Evolutionary conservation across 1,140 invertebrate genomes (phyloP).

Genomic region (Camponotus vicinus): DNA sequence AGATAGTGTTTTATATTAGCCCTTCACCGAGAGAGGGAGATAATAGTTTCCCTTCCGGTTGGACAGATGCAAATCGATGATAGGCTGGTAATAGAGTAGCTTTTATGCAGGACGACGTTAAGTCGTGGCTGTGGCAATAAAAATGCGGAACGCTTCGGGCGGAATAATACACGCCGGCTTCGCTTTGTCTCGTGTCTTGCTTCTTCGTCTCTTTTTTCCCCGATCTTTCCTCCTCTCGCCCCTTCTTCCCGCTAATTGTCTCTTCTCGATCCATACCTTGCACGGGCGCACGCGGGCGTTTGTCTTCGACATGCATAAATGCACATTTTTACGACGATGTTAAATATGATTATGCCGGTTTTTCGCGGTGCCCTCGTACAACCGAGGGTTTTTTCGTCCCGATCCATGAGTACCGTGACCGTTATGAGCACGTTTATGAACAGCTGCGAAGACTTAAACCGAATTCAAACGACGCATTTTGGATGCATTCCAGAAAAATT

Average conservation of each 20-base stretch:
- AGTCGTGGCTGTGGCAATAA: conserved; percentile 56
- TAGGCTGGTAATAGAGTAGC: conserved; percentile 42
- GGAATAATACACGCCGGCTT: conserved; percentile 48
- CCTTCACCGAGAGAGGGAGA: conserved; percentile 1
- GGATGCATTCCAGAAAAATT: conserved; percentile 5
- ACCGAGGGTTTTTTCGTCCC: not conserved
- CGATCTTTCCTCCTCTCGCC: not conserved
- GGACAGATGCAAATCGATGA: conserved; percentile 56
- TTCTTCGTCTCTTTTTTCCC: not conserved
- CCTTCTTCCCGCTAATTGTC: conserved; percentile 24
- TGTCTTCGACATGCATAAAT: conserved; percentile 52
- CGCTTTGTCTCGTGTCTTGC: conserved; percentile 38
- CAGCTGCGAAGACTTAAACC: conserved; percentile 7
- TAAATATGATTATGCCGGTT: conserved; percentile 53
- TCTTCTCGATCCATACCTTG: conserved; percentile 7
- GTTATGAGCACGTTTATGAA: conserved; percentile 45
- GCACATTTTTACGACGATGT: conserved; percentile 56
- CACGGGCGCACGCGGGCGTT: not conserved
- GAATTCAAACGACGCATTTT: conserved; percentile 23
- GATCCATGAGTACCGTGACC: conserved; percentile 8
- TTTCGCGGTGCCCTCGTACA: conserved; percentile 24
- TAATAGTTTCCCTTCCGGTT: conserved; percentile 41
- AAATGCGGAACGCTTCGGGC: conserved; percentile 52
- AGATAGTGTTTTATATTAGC: conserved; percentile 21
- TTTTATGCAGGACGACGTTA: conserved; percentile 52